Base-by-base conservation (phyloP, 2,797 vertebrate species). In the Ctenopoma kingsleyae region DNA sequence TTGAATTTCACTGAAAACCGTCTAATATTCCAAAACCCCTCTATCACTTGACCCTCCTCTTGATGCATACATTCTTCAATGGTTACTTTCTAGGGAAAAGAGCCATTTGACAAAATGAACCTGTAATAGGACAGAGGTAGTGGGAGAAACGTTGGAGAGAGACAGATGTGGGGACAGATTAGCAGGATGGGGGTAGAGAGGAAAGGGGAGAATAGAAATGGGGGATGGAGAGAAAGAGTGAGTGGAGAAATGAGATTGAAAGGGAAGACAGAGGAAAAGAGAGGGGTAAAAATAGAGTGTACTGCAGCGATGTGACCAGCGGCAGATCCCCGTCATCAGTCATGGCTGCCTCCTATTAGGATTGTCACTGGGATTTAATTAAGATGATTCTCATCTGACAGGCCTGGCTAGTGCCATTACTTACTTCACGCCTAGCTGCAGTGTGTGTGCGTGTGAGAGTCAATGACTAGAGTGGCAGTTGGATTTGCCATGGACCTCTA, bases 321-420 rank as follows among this genome's bases (percentile, higher is more conserved):
- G 79, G 90, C 86, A 86, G 76, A 84, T 90, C 78, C 59, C 75
- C 58, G 85, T 91, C 90, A 93, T 95, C 91, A 90, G 89, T 94
- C 91, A 93, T 87, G 84, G 85, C 87, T 80, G 82, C 80, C 82
- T 87, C 68, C 88, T 91, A 90, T 93, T 93, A 91, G 90, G 91
- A 91, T 89, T 91, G 92, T 93, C 92, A 89, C 72, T 84, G 71
- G 85, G 86, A 91, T 94, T 93, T 93, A 93, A 94, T 95, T 93
- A 92, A 93, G 87, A 94, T 91, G 90, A 93, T 93, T 93, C 80
- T 91, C 86, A 92, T 93, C 91, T 92, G 94, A 92, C 91, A 91
- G 91, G 82, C 75, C 69, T 64, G 87, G 81, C 83, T 84, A 60
- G 83, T 80, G 80, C 78, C 90, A 90, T 94, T 93, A 93, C 85